A percentile compares a stretch with the other conserved stretches of the same genome.
These are phyloP conservation scores for Girardinus metallicus DNA, from an alignment of 2,797 vertebrate genomes.

Conservation along the genomic window DNA sequence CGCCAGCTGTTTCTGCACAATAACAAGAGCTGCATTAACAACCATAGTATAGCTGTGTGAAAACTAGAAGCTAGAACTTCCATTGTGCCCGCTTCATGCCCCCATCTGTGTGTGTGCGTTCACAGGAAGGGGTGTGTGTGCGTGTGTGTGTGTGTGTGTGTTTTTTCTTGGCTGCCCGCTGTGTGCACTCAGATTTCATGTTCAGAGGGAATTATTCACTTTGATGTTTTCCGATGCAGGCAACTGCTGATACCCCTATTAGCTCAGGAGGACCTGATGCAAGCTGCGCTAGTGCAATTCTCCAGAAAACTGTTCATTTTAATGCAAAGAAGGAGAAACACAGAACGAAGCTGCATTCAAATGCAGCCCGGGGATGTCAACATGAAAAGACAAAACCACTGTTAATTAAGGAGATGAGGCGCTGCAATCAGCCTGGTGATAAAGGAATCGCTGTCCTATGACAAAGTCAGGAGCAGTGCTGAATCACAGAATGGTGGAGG, in stretches of 20 bases:
- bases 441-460: conserved; percentile 51
- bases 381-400: conserved; percentile 73
- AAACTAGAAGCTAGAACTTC: conserved; percentile 67
- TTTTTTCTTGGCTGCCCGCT: conserved; percentile 65
- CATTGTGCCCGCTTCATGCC: conserved; percentile 76
- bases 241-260: conserved; percentile 81
- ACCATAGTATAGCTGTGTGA: conserved; percentile 79
- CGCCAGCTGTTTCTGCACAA: conserved; percentile 69
- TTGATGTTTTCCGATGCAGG: conserved; percentile 81
- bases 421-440: conserved; percentile 66
- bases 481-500: conserved; percentile 40
- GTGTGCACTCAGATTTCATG: conserved; percentile 74
- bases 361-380: conserved; percentile 71
- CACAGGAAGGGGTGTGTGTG: neutral
- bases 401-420: conserved; percentile 76
- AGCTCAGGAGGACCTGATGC: conserved; percentile 77
- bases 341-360: conserved; percentile 52
- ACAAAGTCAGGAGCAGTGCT: conserved; percentile 46
- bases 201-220: conserved; percentile 78
- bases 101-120: conserved; percentile 40
- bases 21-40: conserved; percentile 76
- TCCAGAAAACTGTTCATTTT: conserved; percentile 50
- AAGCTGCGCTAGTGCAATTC: conserved; percentile 63
- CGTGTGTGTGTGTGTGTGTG: conserved; percentile 10
- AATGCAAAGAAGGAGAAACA: conserved; percentile 56